Percentiles rank a stretch among this genome's conserved stretches.
These are phyloP conservation scores for Porphyrio hochstetteri DNA, from an alignment of 2,113 vertebrate genomes.

Conservation along the genomic window DNA sequence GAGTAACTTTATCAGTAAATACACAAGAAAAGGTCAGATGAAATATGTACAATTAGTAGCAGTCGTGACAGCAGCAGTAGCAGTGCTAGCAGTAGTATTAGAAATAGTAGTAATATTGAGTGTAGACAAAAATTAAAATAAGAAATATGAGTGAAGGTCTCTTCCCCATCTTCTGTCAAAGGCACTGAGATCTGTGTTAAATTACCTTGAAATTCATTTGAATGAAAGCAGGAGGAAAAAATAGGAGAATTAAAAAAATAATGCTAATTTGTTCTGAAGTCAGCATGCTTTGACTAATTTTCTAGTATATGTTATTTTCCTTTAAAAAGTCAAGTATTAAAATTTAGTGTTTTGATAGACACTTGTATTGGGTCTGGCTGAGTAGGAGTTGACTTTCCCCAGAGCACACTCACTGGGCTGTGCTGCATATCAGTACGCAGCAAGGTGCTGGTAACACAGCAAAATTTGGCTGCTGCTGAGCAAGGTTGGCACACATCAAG, in stretches of 20 bases:
- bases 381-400: no score
- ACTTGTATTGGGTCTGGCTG: background rate
- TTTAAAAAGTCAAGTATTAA: background rate
- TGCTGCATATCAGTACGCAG: no score
- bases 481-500: no score
- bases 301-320: background rate
- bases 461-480: no score
- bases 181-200: fast-evolving
- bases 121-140: background rate
- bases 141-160: background rate
- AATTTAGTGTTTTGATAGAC: background rate
- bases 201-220: background rate
- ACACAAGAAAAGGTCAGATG: background rate
- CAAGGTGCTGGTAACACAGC: no score
- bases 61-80: background rate
- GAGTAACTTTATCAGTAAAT: background rate
- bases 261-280: background rate
- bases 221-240: background rate
- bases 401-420: no score
- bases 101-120: background rate
- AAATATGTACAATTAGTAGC: background rate
- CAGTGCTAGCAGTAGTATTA: fast-evolving
- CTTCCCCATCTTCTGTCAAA: background rate
- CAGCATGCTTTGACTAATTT: background rate
- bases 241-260: background rate